Base-by-base conservation (phyloP, 1,140 invertebrate genomes). In the Rhizoglyphus robini region DNA sequence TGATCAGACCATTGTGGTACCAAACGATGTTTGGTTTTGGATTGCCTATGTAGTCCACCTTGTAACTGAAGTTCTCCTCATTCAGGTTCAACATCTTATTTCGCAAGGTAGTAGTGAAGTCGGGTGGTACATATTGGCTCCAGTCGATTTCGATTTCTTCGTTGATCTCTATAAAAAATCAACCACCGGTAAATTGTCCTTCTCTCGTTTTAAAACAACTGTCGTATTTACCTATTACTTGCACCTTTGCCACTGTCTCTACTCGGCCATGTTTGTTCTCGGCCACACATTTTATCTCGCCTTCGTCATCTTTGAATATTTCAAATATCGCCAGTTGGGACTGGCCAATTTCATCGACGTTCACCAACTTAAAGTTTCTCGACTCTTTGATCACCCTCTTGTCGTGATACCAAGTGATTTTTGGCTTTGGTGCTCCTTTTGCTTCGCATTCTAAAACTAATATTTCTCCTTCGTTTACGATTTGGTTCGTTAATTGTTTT, bases 321-420 rank as follows among this genome's bases (percentile, higher is more conserved):
- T 82, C 81, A 47, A 80, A 76, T 66, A 93, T 85, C 20, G 81
- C 84, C 64, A 88, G 82, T 20, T 79, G 80, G 1, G 88, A 85
- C 72, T 81, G 84, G 61, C 85, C 83, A 38, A 47, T 63, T 49
- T 63, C 61, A 64, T 89, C 83, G 74, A 85, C 79, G 71, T 88
- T 83, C 70, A 81, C 80, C 69, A 91, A 80, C 74, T 83, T 81
- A 15, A 84, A 75, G 73, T 85, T 83, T 65, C 85, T 82, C 66
- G 82, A 84, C 72, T 68, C 69, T 29, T 82, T 81, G 65, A 93
- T 78, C 66, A 88, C 77, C 75, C 87, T 85, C 71, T 88, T 87
- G 73, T 92, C 84, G 74, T 86, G 86, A 75, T 88, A 92, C 91
- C 91, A 96, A 70, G 86, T 83, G 68, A 94, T 83, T 79, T 88